Evolutionary conservation across 2,797 vertebrate genomes (phyloP), one percentile per base, ranked within the genome.

Genomic region (Tokudaia muenninki): DNA sequence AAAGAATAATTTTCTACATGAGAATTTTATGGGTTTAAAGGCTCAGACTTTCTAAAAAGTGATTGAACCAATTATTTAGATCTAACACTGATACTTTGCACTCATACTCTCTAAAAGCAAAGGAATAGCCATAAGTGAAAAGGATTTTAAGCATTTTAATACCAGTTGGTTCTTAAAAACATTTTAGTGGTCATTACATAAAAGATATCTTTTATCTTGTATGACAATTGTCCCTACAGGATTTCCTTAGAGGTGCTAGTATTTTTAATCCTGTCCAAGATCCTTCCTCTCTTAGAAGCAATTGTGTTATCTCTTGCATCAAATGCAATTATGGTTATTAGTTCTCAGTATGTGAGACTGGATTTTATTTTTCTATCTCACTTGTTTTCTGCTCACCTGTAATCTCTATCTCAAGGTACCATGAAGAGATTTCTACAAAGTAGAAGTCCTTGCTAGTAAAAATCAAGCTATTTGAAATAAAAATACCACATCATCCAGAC

Each of bases 381-480:
- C 97, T 97, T 94, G 91, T 90, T 97, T 78, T 95, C 87, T 97
- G 67, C 96, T 97, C 92, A 95, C 75, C 67, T 96, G 96, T 77
- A 5, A 96, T 97, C 97, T 97, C 96, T 97, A 97, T 98, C 97
- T 97, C 97, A 96, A 84, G 90, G 95, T 97, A 95, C 88, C 86
- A 87, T 97, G 97, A 97, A 98, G 94, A 98, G 94, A 97, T 97
- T 98, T 98, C 94, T 97, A 84, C 78, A 74, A 93, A 77, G 72
- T 94, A 98, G 91, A 98, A 98, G 95, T 55, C 1, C 74, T 94
- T 92, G 92, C 96, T 97, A 98, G 98, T 98, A 98, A 98, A 98
- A 98, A 95, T 92, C 96, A 96, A 96, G 41, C 17, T 34, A 84
- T 87, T 97, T 97, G 97, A 96, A 98, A 96, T 97, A 93, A 98